Base-by-base conservation (phyloP, 2,797 vertebrate genomes). In the Perodicticus potto region DNA sequence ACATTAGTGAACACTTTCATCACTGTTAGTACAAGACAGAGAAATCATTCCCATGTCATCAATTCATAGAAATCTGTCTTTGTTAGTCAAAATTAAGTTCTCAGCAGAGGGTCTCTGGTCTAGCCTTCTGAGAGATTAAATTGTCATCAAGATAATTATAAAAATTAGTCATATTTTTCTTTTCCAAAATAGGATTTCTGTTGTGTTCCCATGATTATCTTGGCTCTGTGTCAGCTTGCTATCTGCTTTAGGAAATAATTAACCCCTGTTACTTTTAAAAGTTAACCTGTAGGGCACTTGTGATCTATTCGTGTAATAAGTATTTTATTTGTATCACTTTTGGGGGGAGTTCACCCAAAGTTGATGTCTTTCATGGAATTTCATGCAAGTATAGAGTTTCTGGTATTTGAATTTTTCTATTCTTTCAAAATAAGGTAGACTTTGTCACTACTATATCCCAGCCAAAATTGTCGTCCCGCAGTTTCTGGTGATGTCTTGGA, bases 101-200 rank as follows among this genome's bases (percentile, higher is more conserved):
- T 74, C 59, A 59, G 5, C 57, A 72, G 25, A 87, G 2, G 4
- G 45, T 89, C 67, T 82, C 55, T 61, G 2, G 2, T 78, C 29
- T 93, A 92, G 91, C 27, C 32, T 91, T 89, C 19, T 40, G 19
- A 83, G 49, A 88, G 1, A 76, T 86, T 82, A 95, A 91, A 88
- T 34, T 87, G 34, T 74, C 72, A 45, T 40, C 40, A 73, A 87
- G 27, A 70, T 40, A 92, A 89, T 82, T 96, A 90, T 19, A 76
- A 86, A 93, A 90, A 67, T 92, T 82, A 95, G 73, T 72, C 29
- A 69, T 23, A 23, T 72, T 43, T 3, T 73, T 9, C 20, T 94
- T 83, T 70, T 84, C 67, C 32, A 40, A 80, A 83, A 49, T 55
- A 72, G 3, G 37, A 72, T 37, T 92, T 85, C 25, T 45, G 77